Evolutionary conservation across 2,113 vertebrate species (phyloP).

Genomic region (Melanerpes formicivorus): DNA sequence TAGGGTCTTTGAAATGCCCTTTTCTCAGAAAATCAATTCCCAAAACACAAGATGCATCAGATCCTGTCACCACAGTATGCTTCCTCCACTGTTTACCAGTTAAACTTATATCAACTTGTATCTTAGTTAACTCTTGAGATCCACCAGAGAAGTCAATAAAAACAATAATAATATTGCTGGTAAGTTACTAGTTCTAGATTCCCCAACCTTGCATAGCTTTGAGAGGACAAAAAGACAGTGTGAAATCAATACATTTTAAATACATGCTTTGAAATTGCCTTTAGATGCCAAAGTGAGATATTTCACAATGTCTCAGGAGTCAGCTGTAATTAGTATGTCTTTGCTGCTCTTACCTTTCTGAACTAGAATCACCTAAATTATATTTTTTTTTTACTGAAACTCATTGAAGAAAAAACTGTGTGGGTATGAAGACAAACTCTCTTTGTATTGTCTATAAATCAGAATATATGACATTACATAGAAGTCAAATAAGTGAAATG

Average conservation of each 20-base stretch:
- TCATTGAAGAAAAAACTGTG: background rate
- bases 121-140: no score
- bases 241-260: background rate
- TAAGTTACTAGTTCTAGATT: background rate
- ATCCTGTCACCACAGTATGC: no score
- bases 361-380: background rate
- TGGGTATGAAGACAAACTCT: background rate
- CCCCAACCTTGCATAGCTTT: background rate
- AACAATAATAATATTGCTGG: background rate
- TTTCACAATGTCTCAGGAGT: background rate
- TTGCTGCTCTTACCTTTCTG: background rate
- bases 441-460: background rate
- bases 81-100: no score
- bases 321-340: background rate
- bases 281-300: background rate
- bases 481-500: background rate
- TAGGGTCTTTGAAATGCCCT: no score
- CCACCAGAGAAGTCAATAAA: background rate
- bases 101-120: no score
- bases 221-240: background rate
- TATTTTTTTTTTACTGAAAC: background rate
- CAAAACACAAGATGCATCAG: no score
- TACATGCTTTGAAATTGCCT: background rate
- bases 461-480: background rate
- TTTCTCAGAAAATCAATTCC: no score